Conservation (phyloP, 2,888 invertebrate genomes). For the Zonitis immaculata region DNA sequence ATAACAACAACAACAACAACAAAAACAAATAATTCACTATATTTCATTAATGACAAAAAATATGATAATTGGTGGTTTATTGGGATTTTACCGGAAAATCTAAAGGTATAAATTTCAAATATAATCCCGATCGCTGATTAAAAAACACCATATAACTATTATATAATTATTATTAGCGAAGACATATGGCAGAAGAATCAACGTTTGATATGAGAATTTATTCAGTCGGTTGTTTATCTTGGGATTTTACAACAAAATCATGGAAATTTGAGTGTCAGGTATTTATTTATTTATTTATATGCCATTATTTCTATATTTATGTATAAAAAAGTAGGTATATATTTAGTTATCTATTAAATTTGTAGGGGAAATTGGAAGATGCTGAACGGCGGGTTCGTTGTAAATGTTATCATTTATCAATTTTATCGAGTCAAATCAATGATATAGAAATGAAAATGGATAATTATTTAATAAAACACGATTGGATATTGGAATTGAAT, state of each 20-base stretch:
- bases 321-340: no score
- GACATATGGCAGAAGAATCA: background rate
- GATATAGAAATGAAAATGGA: slow-evolving; percentile 22
- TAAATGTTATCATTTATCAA: slow-evolving; percentile 6
- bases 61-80: slow-evolving; percentile 12
- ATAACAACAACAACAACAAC: no score
- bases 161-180: no score
- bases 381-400: slow-evolving; percentile 4
- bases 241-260: slow-evolving; percentile 6
- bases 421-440: slow-evolving; percentile 13
- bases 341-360: no score
- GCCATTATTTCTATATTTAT: no score
- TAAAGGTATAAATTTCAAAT: no score
- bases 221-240: slow-evolving; percentile 8
- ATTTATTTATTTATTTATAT: no score
- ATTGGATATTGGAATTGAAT: slow-evolving; percentile 21
- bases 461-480: slow-evolving; percentile 14
- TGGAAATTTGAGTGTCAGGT: slow-evolving; percentile 13
- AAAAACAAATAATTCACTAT: background rate
- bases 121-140: no score
- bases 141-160: no score
- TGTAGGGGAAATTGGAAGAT: background rate
- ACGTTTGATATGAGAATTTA: slow-evolving; percentile 7
- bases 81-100: background rate
- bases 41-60: slow-evolving; percentile 1